Conservation (phyloP, 23 tunicate species). For the Halocynthia roretzi region DNA sequence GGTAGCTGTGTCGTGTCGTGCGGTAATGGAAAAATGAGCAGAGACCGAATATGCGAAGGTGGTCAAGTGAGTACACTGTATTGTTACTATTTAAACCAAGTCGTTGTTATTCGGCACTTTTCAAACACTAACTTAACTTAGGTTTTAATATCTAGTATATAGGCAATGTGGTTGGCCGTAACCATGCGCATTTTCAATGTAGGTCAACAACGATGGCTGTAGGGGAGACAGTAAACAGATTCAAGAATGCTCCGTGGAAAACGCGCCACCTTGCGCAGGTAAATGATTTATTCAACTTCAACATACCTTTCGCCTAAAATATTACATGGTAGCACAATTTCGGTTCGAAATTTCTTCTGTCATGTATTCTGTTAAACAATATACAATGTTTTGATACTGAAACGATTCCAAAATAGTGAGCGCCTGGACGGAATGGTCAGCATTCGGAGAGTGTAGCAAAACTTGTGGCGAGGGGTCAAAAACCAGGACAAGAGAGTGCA, state of each 20-base stretch:
- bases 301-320: neutral
- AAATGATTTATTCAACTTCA: neutral
- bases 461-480: slow-evolving; percentile 10
- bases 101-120: too few relatives aligned
- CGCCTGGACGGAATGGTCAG: slow-evolving; percentile 22
- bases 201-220: slow-evolving; percentile 10
- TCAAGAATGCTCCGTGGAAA: neutral
- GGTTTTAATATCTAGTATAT: too few relatives aligned
- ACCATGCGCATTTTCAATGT: neutral
- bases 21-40: slow-evolving; percentile 7
- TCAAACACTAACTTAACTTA: too few relatives aligned
- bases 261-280: slow-evolving; percentile 17
- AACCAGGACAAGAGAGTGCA: neutral
- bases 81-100: neutral
- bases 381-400: too few relatives aligned
- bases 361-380: too few relatives aligned
- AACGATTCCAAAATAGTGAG: too few relatives aligned
- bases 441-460: slow-evolving; percentile 4
- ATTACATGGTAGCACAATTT: neutral
- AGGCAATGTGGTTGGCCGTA: neutral
- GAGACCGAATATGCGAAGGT: slow-evolving; percentile 10
- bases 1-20: slow-evolving; percentile 13
- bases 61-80: slow-evolving; percentile 6
- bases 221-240: slow-evolving; percentile 1
- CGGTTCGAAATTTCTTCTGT: neutral